Percentiles rank a stretch among this genome's conserved stretches.
Conservation (phyloP, 2,888 invertebrate genomes). For the Lasioglossum malachurum region DNA sequence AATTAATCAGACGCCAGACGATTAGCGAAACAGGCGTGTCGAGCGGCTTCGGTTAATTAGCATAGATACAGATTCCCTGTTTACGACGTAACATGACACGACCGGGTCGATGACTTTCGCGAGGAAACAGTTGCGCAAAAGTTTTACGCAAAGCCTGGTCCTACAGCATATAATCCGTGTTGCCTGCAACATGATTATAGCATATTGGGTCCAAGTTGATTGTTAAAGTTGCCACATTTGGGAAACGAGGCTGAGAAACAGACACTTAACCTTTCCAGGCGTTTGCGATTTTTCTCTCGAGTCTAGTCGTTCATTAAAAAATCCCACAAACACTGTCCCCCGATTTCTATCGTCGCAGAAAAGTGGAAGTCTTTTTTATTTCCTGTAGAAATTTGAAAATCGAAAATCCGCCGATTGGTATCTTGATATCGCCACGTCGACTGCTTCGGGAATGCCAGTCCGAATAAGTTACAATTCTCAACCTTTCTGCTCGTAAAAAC, state of each 20-base stretch:
- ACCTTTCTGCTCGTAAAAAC: slow-evolving; percentile 62
- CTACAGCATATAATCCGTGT: slow-evolving; percentile 36
- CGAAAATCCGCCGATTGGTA: neutral
- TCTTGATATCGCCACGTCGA: neutral
- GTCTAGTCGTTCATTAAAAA: neutral
- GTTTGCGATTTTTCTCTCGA: neutral
- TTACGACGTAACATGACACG: slow-evolving; percentile 55
- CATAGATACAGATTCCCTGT: slow-evolving; percentile 39
- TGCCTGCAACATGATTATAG: slow-evolving; percentile 35
- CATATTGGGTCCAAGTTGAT: slow-evolving; percentile 20
- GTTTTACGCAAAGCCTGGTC: slow-evolving; percentile 42
- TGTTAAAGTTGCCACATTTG: slow-evolving; percentile 21
- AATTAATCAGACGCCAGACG: neutral
- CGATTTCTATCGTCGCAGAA: neutral
- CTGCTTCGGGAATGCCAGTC: neutral
- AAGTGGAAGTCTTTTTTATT: neutral
- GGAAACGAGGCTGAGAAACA: slow-evolving; percentile 1
- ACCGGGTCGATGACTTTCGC: slow-evolving; percentile 47
- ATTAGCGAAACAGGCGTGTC: neutral
- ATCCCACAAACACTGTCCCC: neutral
- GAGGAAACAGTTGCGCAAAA: slow-evolving; percentile 57
- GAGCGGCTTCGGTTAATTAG: slow-evolving; percentile 39
- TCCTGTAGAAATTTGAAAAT: rapidly evolving
- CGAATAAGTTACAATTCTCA: slow-evolving; percentile 56
- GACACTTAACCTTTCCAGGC: neutral